phyloP scores from a whole-genome alignment of 37 sponge, comb jelly and placozoan species.

The Agelas oroides region DNA sequence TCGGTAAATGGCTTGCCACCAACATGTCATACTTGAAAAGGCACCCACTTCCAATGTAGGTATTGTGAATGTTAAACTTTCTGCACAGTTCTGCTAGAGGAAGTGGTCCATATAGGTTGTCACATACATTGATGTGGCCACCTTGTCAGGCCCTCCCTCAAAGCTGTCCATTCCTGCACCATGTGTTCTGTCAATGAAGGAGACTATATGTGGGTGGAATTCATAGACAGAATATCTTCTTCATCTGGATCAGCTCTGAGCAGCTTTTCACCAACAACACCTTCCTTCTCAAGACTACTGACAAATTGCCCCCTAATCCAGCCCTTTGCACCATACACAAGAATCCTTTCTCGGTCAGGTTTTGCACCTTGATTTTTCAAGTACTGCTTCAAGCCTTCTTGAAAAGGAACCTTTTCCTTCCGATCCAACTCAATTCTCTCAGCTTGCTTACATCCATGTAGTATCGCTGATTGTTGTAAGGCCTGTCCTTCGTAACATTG shows the following conservation, averaged over 20 bases:
- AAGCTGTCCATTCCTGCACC: too few relatives aligned
- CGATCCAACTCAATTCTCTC: neutral
- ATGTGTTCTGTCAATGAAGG: too few relatives aligned
- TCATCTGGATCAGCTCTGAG: too few relatives aligned
- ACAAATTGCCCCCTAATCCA: neutral
- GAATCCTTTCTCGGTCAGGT: neutral
- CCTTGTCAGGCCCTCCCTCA: too few relatives aligned
- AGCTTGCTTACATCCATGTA: too few relatives aligned
- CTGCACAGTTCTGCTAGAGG: neutral
- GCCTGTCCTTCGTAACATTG: too few relatives aligned
- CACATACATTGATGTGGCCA: slow-evolving; percentile 8
- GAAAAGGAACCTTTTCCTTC: too few relatives aligned
- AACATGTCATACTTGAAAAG: slow-evolving; percentile 14
- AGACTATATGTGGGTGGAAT: too few relatives aligned
- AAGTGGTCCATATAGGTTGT: slow-evolving; percentile 15
- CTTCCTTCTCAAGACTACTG: too few relatives aligned
- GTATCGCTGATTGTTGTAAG: slow-evolving; percentile 21
- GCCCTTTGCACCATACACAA: slow-evolving; percentile 8
- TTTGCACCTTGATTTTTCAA: too few relatives aligned
- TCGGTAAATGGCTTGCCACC: neutral
- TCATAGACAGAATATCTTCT: too few relatives aligned
- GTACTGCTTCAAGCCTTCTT: slow-evolving; percentile 1
- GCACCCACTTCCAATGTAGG: slow-evolving; percentile 18
- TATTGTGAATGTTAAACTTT: neutral
- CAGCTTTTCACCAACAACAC: too few relatives aligned